Base-by-base conservation (phyloP, 2,797 vertebrate species). In the Enteromius treurensis region DNA sequence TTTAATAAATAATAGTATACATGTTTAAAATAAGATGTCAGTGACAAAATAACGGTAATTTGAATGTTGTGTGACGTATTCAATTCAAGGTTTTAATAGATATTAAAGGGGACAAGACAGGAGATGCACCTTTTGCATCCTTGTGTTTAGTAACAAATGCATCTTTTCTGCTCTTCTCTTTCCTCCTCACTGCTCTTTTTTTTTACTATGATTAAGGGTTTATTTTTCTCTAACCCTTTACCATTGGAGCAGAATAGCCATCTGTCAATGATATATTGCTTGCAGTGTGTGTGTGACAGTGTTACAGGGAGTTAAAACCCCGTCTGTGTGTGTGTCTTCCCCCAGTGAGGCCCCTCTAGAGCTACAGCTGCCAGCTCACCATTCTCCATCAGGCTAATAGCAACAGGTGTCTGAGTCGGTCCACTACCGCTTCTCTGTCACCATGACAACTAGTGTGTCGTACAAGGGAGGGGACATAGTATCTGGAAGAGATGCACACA, bases 391-490 rank as follows among this genome's bases (percentile, higher is more conserved):
- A 88, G 67, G 47, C 47, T 90, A 88, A 87, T 84, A 88, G 87
- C 84, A 87, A 87, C 86, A 87, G 88, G 89, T 89, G 89, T 83
- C 86, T 84, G 74, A 75, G 75, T 64, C 40, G 45, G 81, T 47
- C 77, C 70, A 75, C 65, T 75, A 77, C 75, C 79, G 40, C 69
- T 87, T 85, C 77, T 23, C 67, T 19, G 85, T 69, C 81, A 55
- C 83, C 86, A 90, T 91, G 87, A 84, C 42, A 91, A 90, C 89
- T 55, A 51, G 51, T 53, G 55, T 80, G 86, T 88, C 70, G 19
- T 19, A 83, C 86, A 84, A 84, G 79, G 40, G 70, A 83, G 68
- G 40, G 58, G 71, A 58, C 23, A 77, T 77, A 32, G 64, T 75
- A 70, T 89, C 68, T 37, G n/a, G 85, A 79, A 68, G 42, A 79